These are phyloP conservation scores for Gadus chalcogrammus DNA, from an alignment of 2,113 vertebrate genomes.

Conservation along the genomic window DNA sequence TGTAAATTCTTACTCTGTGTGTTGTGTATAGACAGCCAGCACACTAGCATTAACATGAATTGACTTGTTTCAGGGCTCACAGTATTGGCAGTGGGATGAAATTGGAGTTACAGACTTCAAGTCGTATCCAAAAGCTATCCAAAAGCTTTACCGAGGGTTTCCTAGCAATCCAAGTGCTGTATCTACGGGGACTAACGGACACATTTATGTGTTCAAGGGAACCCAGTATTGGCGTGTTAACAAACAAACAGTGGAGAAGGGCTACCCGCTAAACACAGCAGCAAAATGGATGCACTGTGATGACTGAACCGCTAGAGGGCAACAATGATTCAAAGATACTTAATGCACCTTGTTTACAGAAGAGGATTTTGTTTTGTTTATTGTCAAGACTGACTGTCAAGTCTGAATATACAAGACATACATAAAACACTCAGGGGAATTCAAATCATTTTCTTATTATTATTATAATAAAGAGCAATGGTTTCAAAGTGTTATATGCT, in stretches of 20 bases:
- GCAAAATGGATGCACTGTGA: conserved; percentile 77
- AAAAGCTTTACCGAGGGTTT: conserved; percentile 63
- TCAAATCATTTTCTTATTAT: too few relatives aligned
- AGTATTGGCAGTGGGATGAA: conserved; percentile 84
- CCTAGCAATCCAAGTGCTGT: conserved; percentile 69
- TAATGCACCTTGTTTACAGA: too few relatives aligned
- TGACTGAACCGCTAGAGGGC: conserved; percentile 54
- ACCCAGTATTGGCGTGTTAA: conserved; percentile 75
- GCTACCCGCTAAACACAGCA: conserved; percentile 64
- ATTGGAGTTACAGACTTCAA: conserved; percentile 60
- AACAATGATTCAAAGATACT: background rate
- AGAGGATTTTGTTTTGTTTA: too few relatives aligned
- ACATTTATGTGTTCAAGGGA: conserved; percentile 77
- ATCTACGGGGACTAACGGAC: conserved; percentile 70
- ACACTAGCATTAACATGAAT: background rate
- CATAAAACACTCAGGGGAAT: too few relatives aligned
- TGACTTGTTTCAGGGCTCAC: conserved; percentile 51
- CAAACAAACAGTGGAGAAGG: conserved; percentile 60
- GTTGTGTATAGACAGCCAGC: background rate
- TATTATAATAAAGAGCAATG: too few relatives aligned
- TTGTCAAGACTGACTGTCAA: too few relatives aligned
- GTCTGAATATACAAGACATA: too few relatives aligned
- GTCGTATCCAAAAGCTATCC: conserved; percentile 69
- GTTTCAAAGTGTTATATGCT: too few relatives aligned
- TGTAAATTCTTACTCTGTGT: background rate